These are phyloP conservation scores for Clepsis dumicolana DNA, from an alignment of 2,888 invertebrate genomes.

Conservation along the genomic window DNA sequence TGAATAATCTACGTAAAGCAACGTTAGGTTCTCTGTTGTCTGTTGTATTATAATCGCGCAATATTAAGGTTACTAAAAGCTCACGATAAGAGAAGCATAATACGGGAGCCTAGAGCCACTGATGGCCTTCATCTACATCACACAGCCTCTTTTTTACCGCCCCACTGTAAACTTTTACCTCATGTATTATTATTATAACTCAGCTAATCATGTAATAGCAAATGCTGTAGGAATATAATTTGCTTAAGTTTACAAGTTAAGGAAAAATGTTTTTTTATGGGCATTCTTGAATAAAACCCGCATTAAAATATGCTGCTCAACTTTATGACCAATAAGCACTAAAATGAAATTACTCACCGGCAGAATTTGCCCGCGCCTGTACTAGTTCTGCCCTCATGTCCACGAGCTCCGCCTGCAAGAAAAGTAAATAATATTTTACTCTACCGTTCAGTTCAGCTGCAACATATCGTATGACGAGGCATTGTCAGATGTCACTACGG, in stretches of 20 bases:
- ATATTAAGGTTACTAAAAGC: too few relatives aligned
- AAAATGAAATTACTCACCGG: conserved; percentile 59
- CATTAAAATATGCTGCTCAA: conserved; percentile 11
- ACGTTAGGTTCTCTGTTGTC: too few relatives aligned
- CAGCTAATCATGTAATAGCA: background rate
- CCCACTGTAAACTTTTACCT: background rate
- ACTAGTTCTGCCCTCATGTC: conserved; percentile 91
- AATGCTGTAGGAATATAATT: conserved; percentile 48
- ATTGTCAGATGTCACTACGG: conserved; percentile 66
- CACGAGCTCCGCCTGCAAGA: conserved; percentile 90
- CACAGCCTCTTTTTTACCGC: background rate
- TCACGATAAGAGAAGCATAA: too few relatives aligned
- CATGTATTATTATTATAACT: background rate
- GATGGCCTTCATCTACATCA: background rate
- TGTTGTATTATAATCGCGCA: too few relatives aligned
- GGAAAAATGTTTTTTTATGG: conserved; percentile 3
- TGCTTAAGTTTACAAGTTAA: conserved; percentile 25
- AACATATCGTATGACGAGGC: conserved; percentile 45
- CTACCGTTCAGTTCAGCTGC: conserved; percentile 30
- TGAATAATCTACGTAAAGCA: too few relatives aligned
- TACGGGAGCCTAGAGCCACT: too few relatives aligned
- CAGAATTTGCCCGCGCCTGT: conserved; percentile 87
- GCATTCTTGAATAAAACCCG: conserved; percentile 13
- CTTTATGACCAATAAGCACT: conserved; percentile 25
- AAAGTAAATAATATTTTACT: conserved; percentile 53